Percentiles rank a stretch among this genome's conserved stretches.
Conservation (phyloP, 2,797 vertebrate species). For the Varecia variegata region DNA sequence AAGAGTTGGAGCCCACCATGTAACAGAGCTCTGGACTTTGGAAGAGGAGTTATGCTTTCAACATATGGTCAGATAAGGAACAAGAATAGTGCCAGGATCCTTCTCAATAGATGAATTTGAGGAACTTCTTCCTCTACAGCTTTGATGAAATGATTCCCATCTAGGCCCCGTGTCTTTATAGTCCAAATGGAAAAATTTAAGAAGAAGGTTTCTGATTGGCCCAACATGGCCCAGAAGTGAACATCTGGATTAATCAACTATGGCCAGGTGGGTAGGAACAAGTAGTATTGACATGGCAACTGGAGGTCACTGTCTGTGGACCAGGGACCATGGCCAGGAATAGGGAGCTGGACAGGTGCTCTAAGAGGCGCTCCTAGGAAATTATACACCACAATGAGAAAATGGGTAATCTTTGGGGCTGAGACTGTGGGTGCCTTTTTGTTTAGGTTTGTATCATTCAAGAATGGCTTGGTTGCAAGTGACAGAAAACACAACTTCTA, state of each 20-base stretch:
- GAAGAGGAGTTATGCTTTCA: neutral
- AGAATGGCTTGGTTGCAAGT: neutral
- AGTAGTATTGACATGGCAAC: neutral
- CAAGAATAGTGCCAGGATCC: neutral
- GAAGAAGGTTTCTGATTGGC: neutral
- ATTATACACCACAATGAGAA: neutral
- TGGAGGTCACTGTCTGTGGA: neutral
- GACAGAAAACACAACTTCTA: neutral
- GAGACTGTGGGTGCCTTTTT: neutral
- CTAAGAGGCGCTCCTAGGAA: neutral
- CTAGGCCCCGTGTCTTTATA: neutral
- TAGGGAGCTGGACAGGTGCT: neutral
- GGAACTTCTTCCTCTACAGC: neutral
- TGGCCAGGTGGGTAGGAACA: neutral
- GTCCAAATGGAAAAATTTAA: neutral
- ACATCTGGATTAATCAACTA: neutral
- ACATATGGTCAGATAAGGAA: neutral
- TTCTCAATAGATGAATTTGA: neutral
- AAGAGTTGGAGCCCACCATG: neutral
- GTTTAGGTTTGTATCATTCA: neutral
- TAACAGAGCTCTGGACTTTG: too few relatives aligned
- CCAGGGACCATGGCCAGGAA: accelerated
- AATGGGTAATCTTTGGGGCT: neutral
- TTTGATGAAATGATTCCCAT: neutral
- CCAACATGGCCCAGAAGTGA: neutral